These are phyloP conservation scores for Calycopis cecrops DNA, from an alignment of 1,140 invertebrate genomes.

Conservation along the genomic window DNA sequence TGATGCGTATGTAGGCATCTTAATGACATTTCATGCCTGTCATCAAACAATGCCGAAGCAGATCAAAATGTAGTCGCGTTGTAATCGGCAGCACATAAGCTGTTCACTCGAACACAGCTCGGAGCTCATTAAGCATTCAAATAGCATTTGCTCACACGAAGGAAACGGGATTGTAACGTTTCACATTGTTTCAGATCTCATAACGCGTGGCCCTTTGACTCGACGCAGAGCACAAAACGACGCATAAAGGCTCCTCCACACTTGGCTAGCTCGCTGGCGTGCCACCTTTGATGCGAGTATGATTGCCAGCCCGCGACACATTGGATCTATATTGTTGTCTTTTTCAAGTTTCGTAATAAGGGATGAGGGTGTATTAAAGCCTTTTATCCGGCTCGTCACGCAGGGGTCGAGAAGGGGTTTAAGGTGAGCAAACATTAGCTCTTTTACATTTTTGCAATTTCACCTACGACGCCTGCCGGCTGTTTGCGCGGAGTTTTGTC, in stretches of 20 bases:
- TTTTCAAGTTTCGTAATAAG: conserved; percentile 75
- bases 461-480: conserved; percentile 59
- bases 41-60: too few species aligned
- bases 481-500: conserved; percentile 47
- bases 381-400: conserved; percentile 74
- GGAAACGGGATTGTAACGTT: conserved; percentile 66
- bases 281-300: conserved; percentile 70
- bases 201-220: conserved; percentile 70
- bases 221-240: conserved; percentile 52
- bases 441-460: conserved; percentile 75
- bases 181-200: conserved; percentile 70
- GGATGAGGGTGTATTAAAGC: conserved; percentile 74
- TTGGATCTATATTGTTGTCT: conserved; percentile 74
- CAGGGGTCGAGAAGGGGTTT: conserved; percentile 70
- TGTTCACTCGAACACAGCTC: conserved; percentile 28
- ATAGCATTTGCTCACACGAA: conserved; percentile 58
- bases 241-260: conserved; percentile 61
- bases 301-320: conserved; percentile 72
- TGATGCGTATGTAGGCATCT: too few species aligned
- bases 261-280: conserved; percentile 54
- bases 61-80: too few species aligned
- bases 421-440: conserved; percentile 75
- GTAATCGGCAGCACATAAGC: too few species aligned
- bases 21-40: too few species aligned
- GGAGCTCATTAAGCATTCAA: conserved; percentile 65